These are phyloP conservation scores for Melanotaenia trifasciata DNA, from an alignment of 2,797 vertebrate species.

Conservation along the genomic window DNA sequence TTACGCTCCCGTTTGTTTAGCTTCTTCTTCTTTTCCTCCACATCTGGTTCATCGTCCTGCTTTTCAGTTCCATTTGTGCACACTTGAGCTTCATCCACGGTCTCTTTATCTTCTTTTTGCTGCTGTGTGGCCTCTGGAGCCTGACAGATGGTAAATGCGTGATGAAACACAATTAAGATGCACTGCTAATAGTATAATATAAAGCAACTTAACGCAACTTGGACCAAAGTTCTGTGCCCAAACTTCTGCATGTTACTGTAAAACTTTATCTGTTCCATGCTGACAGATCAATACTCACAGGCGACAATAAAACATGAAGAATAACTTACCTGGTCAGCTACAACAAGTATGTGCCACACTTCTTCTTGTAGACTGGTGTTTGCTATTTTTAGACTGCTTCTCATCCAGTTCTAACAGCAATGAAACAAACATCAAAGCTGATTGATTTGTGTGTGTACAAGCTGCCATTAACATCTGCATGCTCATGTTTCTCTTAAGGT, in stretches of 20 bases:
- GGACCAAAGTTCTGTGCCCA: no score
- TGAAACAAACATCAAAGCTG: not conserved
- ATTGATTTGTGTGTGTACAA: not conserved
- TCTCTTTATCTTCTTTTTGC: conserved; percentile 16
- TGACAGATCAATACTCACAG: not conserved
- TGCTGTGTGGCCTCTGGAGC: conserved; percentile 29
- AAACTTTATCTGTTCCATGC: not conserved
- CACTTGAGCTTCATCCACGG: conserved; percentile 12
- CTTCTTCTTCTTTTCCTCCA: conserved; percentile 73
- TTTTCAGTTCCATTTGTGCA: conserved; percentile 33
- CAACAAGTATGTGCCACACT: conserved; percentile 91
- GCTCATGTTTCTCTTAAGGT: not conserved
- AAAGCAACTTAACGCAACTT: no score
- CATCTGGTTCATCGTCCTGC: conserved; percentile 34
- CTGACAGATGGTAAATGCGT: conserved; percentile 19
- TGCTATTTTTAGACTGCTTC: conserved; percentile 90
- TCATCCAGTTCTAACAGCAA: conserved; percentile 94
- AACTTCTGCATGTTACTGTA: not conserved
- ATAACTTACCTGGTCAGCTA: conserved; percentile 84
- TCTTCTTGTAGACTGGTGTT: conserved; percentile 86
- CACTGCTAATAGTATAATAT: no score
- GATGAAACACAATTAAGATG: not conserved
- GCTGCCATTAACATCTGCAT: not conserved
- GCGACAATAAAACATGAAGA: not conserved
- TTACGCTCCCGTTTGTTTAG: conserved; percentile 84